Base-by-base conservation (phyloP, 1,140 invertebrate genomes). In the Cecropterus lyciades region DNA sequence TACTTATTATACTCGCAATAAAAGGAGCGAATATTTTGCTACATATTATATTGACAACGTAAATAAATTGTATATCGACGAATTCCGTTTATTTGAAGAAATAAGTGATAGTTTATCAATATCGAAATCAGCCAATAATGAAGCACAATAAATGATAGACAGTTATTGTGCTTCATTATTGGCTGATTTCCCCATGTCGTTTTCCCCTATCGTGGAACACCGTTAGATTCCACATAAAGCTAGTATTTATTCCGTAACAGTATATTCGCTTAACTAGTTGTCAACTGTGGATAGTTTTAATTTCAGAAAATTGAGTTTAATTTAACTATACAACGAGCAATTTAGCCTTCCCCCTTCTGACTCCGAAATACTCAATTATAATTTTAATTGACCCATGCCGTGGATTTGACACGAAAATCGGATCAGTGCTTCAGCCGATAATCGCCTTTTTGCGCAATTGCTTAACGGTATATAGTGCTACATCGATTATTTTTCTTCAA, bases 311-410 rank as follows among this genome's bases (percentile, higher is more conserved):
- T 70, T 67, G 73, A 72, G 65, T 72, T 65, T 72, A 62, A 73
- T 70, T 76, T 70, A 65, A 67, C 70, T 63, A 63, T 63, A 70
- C 56, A 65, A 64, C 55, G 55, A 66, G 45, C 56, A 66, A 63
- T 63, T 63, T 65, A 48, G 57, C 52, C 40, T 56, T 43, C n/a
- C 45, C 17, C 53, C 53, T 14, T 60, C 59, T 46, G 62, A 63
- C 73, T 59, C 75, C 79, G 70, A 82, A 84, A 84, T 79, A 81
- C 77, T 79, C 79, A 79, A 87, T 87, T 87, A 85, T 82, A 77
- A 84, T 87, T 85, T 84, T 84, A 87, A 87, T 87, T 87, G 85
- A 85, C 71, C 80, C 72, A 77, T 65, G 77, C 73, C 74, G 75
- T 85, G 85, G 77, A 79, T 84, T 80, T 85, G 85, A 83, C 83